Percentiles rank a stretch among this genome's conserved stretches.
Conservation (phyloP, 2,113 vertebrate species). For the Arizona elegans region DNA sequence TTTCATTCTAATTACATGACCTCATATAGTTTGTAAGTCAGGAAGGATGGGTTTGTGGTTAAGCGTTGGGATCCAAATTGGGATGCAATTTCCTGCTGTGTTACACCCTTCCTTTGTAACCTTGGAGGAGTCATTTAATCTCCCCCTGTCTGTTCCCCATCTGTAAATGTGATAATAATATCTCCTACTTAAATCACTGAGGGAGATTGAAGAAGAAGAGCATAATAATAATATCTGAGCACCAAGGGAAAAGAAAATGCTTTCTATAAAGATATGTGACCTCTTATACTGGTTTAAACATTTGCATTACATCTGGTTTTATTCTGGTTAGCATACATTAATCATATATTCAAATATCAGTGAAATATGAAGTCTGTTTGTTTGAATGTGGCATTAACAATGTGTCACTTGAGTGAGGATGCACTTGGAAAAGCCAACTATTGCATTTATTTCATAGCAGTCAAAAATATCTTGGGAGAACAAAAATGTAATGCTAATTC, state of each 20-base stretch:
- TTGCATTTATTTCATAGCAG: neutral
- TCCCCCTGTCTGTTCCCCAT: neutral
- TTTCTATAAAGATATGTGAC: conserved; percentile 27
- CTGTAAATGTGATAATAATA: conserved; percentile 14
- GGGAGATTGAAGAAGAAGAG: conserved; percentile 4
- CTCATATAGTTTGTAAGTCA: neutral
- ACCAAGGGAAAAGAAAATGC: conserved; percentile 13
- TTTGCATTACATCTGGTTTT: conserved; percentile 34
- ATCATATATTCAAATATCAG: conserved; percentile 32
- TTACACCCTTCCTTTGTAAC: conserved; percentile 12
- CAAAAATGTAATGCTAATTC: neutral
- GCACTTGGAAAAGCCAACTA: neutral
- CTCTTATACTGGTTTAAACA: conserved; percentile 23
- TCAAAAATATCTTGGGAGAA: neutral
- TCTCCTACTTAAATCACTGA: conserved; percentile 16
- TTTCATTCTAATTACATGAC: conserved; percentile 24
- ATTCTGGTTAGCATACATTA: conserved; percentile 28
- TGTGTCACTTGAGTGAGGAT: conserved; percentile 21
- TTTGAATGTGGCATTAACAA: conserved; percentile 41
- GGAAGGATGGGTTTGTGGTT: conserved; percentile 9
- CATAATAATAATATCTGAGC: conserved; percentile 40
- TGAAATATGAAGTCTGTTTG: conserved; percentile 4
- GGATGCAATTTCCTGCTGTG: neutral
- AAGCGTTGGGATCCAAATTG: neutral
- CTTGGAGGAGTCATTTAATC: conserved; percentile 4